These are phyloP conservation scores for Netelia fuscicornis DNA, from an alignment of 2,888 invertebrate species.

Conservation along the genomic window DNA sequence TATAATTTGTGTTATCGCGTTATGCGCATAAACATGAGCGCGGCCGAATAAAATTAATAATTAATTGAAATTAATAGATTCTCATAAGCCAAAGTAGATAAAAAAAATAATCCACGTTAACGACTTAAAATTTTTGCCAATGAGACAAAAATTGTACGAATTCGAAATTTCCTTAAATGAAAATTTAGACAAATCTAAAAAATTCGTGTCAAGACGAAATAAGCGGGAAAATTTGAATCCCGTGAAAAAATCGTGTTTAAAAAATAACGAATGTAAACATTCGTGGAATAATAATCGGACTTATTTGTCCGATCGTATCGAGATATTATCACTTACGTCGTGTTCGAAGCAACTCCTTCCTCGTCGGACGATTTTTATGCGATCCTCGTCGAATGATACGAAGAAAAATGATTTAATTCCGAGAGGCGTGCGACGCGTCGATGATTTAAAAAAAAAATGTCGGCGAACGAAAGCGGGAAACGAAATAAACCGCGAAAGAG, in stretches of 20 bases:
- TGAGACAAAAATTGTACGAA: neutral
- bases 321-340: conserved; percentile 33
- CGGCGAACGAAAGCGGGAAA: neutral
- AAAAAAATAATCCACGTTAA: no score
- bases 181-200: no score
- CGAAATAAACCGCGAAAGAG: conserved; percentile 2
- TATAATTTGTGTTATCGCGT: neutral
- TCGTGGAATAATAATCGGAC: neutral
- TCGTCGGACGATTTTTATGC: conserved; percentile 27
- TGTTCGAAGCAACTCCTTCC: neutral
- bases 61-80: no score
- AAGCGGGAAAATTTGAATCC: no score
- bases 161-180: no score
- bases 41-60: neutral
- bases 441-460: neutral
- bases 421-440: conserved; percentile 27
- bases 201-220: neutral
- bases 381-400: conserved; percentile 10
- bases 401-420: neutral
- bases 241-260: neutral
- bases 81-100: no score
- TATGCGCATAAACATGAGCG: neutral
- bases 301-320: neutral
- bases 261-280: neutral
- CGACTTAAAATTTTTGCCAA: neutral